phyloP scores from a whole-genome alignment of 2,113 vertebrate species.

The Melanocharis versteri region DNA sequence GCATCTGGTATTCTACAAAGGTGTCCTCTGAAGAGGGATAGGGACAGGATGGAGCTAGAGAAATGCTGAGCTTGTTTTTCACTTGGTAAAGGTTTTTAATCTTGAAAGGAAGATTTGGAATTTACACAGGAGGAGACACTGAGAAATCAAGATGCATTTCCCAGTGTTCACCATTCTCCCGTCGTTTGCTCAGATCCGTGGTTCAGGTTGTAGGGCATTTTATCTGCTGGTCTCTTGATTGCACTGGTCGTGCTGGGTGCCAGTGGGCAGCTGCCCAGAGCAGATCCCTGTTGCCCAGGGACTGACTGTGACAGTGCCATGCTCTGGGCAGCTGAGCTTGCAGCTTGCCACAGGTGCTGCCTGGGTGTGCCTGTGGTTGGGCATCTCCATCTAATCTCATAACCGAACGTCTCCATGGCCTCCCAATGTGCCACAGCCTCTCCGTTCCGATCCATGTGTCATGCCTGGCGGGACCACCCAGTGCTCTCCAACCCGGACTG shows the following conservation, averaged over 20 bases:
- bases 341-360: background rate
- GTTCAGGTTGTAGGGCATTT: background rate
- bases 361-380: background rate
- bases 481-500: accelerated
- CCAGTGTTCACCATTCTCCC: background rate
- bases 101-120: background rate
- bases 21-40: background rate
- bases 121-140: background rate
- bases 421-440: background rate
- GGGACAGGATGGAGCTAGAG: background rate
- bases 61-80: slow-evolving; percentile 29
- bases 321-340: background rate
- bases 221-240: background rate
- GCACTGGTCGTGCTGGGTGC: background rate
- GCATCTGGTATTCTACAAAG: background rate
- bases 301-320: background rate
- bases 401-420: accelerated
- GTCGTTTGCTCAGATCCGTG: background rate
- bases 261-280: background rate
- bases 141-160: background rate
- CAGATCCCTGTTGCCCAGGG: background rate
- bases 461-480: accelerated
- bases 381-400: accelerated
- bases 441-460: accelerated
- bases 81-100: background rate